Percentiles rank a stretch among this genome's conserved stretches.
phyloP scores from a whole-genome alignment of 37 sponge, comb jelly and placozoan species.

The Spongia lamella region DNA sequence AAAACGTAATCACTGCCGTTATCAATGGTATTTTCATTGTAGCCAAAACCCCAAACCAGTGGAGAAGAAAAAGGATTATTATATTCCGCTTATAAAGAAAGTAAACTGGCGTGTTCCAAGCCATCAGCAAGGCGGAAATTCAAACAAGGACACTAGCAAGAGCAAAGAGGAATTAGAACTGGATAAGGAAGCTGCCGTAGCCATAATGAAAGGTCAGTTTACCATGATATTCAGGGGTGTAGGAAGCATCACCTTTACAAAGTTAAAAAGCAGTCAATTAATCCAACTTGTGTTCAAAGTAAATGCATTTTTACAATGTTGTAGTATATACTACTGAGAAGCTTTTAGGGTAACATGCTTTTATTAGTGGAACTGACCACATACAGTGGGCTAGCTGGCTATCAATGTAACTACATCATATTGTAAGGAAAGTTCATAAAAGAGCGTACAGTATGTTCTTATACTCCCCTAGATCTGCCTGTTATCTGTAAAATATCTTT shows the following conservation, averaged over 20 bases:
- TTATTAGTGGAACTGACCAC: no score
- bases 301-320: background rate
- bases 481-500: background rate
- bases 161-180: constrained; percentile 30
- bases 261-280: background rate
- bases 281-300: background rate
- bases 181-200: constrained; percentile 66
- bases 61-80: constrained; percentile 60
- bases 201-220: constrained; percentile 58
- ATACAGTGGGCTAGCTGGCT: no score
- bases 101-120: constrained; percentile 41
- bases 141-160: constrained; percentile 2
- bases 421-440: no score
- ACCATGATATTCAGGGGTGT: background rate
- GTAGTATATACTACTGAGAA: background rate
- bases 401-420: no score
- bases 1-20: background rate
- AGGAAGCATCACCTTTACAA: background rate
- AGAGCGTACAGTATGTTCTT: background rate
- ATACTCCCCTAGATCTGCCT: background rate
- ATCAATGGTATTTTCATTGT: background rate
- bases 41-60: constrained; percentile 38
- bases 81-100: constrained; percentile 55
- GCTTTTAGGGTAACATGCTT: no score
- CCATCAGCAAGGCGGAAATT: background rate